Evolutionary conservation across 2,797 vertebrate genomes (phyloP), one percentile per base, ranked within the genome.

Genomic region (Dallia pectoralis): DNA sequence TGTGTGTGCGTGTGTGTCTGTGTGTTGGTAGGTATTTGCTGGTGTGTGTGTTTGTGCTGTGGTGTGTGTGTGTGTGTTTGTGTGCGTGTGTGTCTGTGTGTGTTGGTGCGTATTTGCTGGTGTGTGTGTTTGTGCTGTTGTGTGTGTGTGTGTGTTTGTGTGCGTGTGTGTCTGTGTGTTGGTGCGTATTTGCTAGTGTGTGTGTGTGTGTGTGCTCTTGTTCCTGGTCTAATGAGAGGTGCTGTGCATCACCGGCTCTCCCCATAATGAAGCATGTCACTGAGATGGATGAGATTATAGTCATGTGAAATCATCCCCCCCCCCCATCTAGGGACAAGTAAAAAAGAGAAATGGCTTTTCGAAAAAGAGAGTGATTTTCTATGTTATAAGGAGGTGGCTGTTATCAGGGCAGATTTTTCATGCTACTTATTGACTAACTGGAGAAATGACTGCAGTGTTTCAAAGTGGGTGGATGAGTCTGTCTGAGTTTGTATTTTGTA

Each of bases 251-350:
- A 91, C 87, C 86, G 88, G 89, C 82, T 85, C 87, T 83, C 81
- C 87, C 86, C 88, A 81, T 93, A 93, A 94, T 93, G 92, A 93
- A 93, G 90, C 90, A 91, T 93, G 92, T 93, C 92, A 92, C 85
- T 78, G 88, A 94, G 91, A 94, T 92, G 87, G 89, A 93, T 93
- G 90, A 91, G 91, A 93, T 93, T 91, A 91, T 90, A 86, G 89
- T 83, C 88, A 87, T 83, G 88, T 87, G 84, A 89, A 90, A 92
- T 89, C 87, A 91, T 91, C 81, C 84, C 82, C 77, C 82, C 86
- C 70, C 76, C 69, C 19, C 16, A 56, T 56, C 51, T 81, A 85
- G 86, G 83, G 91, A 91, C 90, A 84, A 74, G 86, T 85, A 88
- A 83, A 65, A 72, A 8, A 25, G 51, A 79, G 73, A 70, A 77